Conservation (phyloP, 30 jellyfish, hydroid and myxozoan species). For the Nemopilema nomurai region DNA sequence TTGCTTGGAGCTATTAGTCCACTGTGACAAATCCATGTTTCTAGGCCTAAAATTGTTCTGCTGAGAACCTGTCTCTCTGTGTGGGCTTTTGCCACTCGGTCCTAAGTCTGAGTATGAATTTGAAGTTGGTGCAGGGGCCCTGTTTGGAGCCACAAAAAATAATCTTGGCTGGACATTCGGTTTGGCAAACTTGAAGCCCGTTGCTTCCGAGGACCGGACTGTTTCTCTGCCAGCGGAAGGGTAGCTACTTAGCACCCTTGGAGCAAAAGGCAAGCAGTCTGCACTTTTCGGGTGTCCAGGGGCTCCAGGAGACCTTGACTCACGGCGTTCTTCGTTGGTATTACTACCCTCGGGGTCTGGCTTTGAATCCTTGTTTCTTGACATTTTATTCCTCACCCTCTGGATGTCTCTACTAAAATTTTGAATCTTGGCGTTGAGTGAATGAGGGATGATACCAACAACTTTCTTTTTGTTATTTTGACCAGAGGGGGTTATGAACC, state of each 20-base stretch:
- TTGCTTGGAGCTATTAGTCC: neutral
- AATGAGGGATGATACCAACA: neutral
- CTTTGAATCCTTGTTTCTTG: neutral
- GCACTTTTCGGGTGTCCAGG: neutral
- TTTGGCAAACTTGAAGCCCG: neutral
- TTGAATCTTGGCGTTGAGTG: neutral
- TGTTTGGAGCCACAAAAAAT: neutral
- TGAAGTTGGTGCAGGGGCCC: neutral
- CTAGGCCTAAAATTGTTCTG: neutral
- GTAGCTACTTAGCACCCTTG: neutral
- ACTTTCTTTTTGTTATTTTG: neutral
- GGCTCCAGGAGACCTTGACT: neutral
- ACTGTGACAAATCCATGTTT: neutral
- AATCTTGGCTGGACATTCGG: neutral
- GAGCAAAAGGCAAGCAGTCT: neutral
- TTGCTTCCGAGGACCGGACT: neutral
- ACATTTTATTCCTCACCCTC: neutral
- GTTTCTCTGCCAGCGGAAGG: neutral
- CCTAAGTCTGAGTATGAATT: neutral
- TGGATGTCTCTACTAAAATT: neutral
- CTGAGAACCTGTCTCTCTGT: neutral
- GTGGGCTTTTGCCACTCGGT: no score
- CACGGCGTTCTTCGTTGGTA: no score
- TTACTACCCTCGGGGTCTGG: no score
- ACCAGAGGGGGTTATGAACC: conserved; percentile 10